These are phyloP conservation scores for Auanema freiburgensis DNA, from an alignment of 2,888 invertebrate species.

Conservation along the genomic window DNA sequence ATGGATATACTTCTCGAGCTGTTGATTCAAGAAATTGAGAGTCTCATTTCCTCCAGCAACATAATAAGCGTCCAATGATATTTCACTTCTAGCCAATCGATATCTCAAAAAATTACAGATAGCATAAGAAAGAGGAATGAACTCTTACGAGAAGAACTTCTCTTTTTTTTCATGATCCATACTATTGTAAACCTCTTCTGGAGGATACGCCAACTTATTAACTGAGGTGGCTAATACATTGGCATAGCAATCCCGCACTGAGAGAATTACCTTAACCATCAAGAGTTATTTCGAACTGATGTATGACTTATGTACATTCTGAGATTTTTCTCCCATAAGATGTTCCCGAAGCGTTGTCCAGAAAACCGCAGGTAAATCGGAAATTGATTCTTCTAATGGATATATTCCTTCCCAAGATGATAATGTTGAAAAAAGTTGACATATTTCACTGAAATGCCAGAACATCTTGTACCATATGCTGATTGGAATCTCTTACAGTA, in stretches of 20 bases:
- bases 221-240: conserved; percentile 25
- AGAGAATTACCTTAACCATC: conserved; percentile 16
- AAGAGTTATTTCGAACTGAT: neutral
- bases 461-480: too few relatives aligned
- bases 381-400: conserved; percentile 38
- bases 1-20: conserved; percentile 24
- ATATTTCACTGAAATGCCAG: conserved; percentile 22
- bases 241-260: conserved; percentile 26
- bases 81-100: conserved; percentile 34
- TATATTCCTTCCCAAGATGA: conserved; percentile 30
- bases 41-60: conserved; percentile 31
- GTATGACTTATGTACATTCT: neutral
- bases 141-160: conserved; percentile 26
- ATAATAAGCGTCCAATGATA: conserved; percentile 29
- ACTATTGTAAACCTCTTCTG: conserved; percentile 3
- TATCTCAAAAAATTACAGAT: conserved; percentile 20
- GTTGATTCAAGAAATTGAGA: conserved; percentile 29
- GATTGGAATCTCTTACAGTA: too few relatives aligned
- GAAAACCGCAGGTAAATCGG: conserved; percentile 47
- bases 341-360: conserved; percentile 43
- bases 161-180: conserved; percentile 37
- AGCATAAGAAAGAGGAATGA: neutral
- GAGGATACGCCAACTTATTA: conserved; percentile 32
- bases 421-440: conserved; percentile 12
- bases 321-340: conserved; percentile 14